Evolutionary conservation across 2,797 vertebrate species (phyloP).

Genomic region (Chrysocyon brachyurus): DNA sequence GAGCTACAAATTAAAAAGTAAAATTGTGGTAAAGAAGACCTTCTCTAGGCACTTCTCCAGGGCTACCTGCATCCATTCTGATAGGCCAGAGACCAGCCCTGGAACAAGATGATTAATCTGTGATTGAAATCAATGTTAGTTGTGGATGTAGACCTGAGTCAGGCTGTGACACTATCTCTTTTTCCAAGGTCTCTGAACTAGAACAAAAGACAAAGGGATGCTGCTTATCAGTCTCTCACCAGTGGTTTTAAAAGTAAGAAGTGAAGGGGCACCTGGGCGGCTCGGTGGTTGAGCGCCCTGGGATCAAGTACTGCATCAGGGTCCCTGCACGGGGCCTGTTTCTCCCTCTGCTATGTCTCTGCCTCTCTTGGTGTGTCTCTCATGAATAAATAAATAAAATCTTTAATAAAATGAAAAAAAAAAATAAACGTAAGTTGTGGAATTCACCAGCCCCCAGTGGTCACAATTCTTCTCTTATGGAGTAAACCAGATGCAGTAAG

Average conservation of each 20-base stretch:
- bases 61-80: not conserved
- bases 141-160: not conserved
- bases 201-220: not conserved
- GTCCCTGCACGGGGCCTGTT: too few species aligned
- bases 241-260: not conserved
- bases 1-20: not conserved
- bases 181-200: not conserved
- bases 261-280: too few species aligned
- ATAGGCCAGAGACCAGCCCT: not conserved
- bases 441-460: accelerated
- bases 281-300: too few species aligned
- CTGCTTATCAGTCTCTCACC: not conserved
- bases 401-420: too few species aligned
- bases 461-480: not conserved
- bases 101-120: not conserved
- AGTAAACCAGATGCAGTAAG: not conserved
- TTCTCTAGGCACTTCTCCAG: not conserved
- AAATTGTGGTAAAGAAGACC: not conserved
- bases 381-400: too few species aligned
- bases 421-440: not conserved
- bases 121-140: not conserved
- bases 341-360: too few species aligned
- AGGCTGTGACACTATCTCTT: not conserved
- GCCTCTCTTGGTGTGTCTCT: too few species aligned
- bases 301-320: too few species aligned